A percentile compares a stretch with the other conserved stretches of the same genome.
Conservation (phyloP, 2,113 vertebrate species). For the Asarcornis scutulata region DNA sequence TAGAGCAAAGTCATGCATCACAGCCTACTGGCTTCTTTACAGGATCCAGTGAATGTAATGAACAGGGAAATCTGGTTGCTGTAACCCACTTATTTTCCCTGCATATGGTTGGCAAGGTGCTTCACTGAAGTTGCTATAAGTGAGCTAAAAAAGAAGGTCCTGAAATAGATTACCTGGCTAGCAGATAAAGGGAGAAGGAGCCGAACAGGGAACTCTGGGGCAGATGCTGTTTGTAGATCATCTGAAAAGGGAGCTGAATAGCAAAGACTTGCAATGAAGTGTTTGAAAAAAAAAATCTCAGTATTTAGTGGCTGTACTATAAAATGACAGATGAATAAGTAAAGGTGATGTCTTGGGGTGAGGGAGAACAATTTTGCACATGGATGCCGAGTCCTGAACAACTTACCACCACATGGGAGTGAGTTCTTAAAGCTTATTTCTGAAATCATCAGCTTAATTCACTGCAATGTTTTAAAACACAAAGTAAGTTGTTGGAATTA, state of each 20-base stretch:
- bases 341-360: neutral
- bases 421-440: neutral
- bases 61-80: neutral
- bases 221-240: accelerated
- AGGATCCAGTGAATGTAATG: neutral
- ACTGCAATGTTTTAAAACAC: neutral
- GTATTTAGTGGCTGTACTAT: neutral
- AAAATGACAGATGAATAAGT: neutral
- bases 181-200: neutral
- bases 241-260: neutral
- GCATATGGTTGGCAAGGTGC: neutral
- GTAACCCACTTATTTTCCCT: neutral
- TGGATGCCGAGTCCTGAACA: neutral
- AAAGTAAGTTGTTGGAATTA: neutral
- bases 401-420: neutral
- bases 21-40: neutral
- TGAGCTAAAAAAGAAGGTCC: neutral
- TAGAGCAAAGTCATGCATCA: neutral
- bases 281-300: neutral
- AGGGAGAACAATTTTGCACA: neutral
- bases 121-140: neutral
- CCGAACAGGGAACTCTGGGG: neutral
- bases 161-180: neutral
- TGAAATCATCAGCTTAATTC: neutral
- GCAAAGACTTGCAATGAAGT: neutral